Base-by-base conservation (phyloP, 2,113 vertebrate species). In the Phrynosoma blainvillii region DNA sequence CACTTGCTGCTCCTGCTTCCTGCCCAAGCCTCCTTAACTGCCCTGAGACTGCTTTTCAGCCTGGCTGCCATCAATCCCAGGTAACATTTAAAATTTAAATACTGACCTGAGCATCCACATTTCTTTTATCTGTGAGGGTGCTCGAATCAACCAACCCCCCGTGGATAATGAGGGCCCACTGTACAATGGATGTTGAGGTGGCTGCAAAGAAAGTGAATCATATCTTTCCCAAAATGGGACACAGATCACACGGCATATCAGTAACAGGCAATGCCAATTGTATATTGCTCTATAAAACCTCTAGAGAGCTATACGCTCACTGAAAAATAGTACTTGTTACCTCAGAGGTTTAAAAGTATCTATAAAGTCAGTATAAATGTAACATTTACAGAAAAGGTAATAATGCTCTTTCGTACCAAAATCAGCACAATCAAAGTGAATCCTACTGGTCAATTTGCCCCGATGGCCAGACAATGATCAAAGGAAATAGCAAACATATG, bases 231-330 rank as follows among this genome's bases (percentile, higher is more conserved):
- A 81, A 56, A 68, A 21, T 0, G 0, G 86, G 40, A 90, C 80
- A 79, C 85, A 90, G 91, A 94, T 84, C 81, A 18, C 56, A 90
- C 84, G 90, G 54, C 66, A 75, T 47, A 86, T 87, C 85, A 85
- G 88, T 12, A 89, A 85, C 85, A 78, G 77, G 25, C 89, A 91
- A 47, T 47, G 47, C 47, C 5, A 47, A 93, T 9, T 82, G 71
- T 91, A 94, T 86, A 68, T 86, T 79, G 62, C 62, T 86, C 42
- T 68, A 79, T 68, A 89, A 94, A 91, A 82, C 81, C 79, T 88
- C 62, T 59, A 86, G 82, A 89, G 84, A 59, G 32, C 0, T 71
- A 71, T 82, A 85, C 84, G 87, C 27, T 81, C 0, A 0, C 2
- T 32, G 82, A 88, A 90, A 92, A 91, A 54, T 75, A 40, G 82